These are phyloP conservation scores for Drosophila pruinosa DNA, from an alignment of 1,140 invertebrate genomes.

Conservation along the genomic window DNA sequence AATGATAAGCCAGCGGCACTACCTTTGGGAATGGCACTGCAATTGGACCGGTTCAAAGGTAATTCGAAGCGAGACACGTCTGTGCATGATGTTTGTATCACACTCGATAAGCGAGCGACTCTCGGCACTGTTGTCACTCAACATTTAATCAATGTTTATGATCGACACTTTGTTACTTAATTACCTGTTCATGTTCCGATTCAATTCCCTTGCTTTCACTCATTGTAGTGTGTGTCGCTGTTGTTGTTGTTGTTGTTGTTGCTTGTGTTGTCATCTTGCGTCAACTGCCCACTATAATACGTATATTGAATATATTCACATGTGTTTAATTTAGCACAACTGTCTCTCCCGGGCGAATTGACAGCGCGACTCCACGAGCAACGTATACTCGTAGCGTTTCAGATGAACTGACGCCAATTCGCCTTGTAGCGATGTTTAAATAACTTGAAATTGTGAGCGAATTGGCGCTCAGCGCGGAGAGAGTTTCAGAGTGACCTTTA, in stretches of 20 bases:
- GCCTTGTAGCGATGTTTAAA: slow-evolving; percentile 42
- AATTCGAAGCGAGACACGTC: neutral
- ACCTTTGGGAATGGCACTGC: neutral
- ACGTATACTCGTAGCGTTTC: slow-evolving; percentile 15
- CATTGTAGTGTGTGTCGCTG: neutral
- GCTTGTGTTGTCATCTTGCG: slow-evolving; percentile 12
- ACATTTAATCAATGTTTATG: slow-evolving; percentile 48
- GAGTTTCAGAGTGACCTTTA: slow-evolving; percentile 31
- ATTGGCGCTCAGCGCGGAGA: neutral
- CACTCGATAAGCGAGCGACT: slow-evolving; percentile 21
- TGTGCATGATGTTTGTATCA: neutral
- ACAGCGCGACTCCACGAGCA: neutral
- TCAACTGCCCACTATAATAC: neutral
- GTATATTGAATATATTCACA: slow-evolving; percentile 12
- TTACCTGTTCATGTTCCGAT: slow-evolving; percentile 52
- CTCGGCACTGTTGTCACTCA: neutral
- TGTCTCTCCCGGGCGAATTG: neutral
- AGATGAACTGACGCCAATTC: slow-evolving; percentile 52
- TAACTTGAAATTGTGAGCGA: slow-evolving; percentile 7
- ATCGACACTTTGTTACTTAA: slow-evolving; percentile 12
- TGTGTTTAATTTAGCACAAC: neutral
- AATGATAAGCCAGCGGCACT: slow-evolving; percentile 40
- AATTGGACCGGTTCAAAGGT: slow-evolving; percentile 38
- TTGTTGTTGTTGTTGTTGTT: neutral
- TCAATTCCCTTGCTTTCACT: slow-evolving; percentile 20